Conservation (phyloP, 1,140 invertebrate genomes). For the Drosophila bifasciata region DNA sequence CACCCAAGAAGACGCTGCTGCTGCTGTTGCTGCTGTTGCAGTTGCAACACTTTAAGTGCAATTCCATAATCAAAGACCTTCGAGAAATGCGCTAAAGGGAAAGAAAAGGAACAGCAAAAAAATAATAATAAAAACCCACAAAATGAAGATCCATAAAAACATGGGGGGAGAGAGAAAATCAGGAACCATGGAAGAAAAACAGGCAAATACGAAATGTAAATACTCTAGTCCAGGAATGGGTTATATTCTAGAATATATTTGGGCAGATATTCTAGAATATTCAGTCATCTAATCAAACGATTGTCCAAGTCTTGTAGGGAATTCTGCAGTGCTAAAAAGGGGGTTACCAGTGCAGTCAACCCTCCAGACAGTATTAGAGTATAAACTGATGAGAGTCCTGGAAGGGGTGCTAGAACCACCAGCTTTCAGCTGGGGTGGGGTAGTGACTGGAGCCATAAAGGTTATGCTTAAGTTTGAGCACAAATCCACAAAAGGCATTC, state of each 20-base stretch:
- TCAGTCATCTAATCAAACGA: too few relatives aligned
- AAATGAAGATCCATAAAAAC: slow-evolving; percentile 61
- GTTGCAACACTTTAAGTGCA: slow-evolving; percentile 76
- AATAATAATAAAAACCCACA: slow-evolving; percentile 48
- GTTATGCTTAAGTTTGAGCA: background rate
- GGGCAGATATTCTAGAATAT: too few relatives aligned
- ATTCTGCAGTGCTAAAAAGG: too few relatives aligned
- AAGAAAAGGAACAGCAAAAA: slow-evolving; percentile 1
- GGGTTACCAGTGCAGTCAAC: too few relatives aligned
- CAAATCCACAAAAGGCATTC: slow-evolving; percentile 44
- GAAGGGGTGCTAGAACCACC: too few relatives aligned
- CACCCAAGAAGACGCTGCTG: slow-evolving; percentile 9
- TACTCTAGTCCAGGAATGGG: slow-evolving; percentile 15
- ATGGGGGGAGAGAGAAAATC: slow-evolving; percentile 25
- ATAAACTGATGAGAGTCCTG: too few relatives aligned
- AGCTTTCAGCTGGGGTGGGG: too few relatives aligned
- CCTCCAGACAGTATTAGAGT: too few relatives aligned
- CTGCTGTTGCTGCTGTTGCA: slow-evolving; percentile 8
- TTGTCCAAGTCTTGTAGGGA: too few relatives aligned
- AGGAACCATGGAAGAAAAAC: too few relatives aligned
- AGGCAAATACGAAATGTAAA: background rate
- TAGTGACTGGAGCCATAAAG: too few relatives aligned
- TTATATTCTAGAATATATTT: background rate
- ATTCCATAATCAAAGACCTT: slow-evolving; percentile 74
- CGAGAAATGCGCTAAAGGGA: slow-evolving; percentile 19